A percentile compares a stretch with the other conserved stretches of the same genome.
These are phyloP conservation scores for Omphaloscelis lunosa DNA, from an alignment of 2,888 invertebrate species.

Conservation along the genomic window DNA sequence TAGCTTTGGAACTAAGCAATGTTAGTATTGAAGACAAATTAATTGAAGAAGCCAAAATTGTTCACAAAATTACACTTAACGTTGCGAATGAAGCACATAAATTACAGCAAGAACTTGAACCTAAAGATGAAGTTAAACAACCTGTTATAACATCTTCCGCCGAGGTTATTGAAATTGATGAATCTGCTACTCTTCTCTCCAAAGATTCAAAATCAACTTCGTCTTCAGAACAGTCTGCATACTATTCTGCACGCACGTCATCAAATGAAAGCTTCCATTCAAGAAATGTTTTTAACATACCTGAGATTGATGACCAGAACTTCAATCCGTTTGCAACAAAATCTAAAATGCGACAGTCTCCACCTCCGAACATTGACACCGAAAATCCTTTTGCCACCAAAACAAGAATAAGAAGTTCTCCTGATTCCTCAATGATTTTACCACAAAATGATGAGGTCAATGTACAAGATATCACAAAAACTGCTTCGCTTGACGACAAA, in stretches of 20 bases:
- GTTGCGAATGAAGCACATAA: constrained; percentile 34
- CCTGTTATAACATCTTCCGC: constrained; percentile 30
- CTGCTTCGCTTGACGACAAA: constrained; percentile 58
- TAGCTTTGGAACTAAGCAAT: constrained; percentile 41
- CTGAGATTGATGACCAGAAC: constrained; percentile 82
- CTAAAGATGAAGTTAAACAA: constrained; percentile 20
- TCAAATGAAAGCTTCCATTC: constrained; percentile 71
- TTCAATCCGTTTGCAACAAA: constrained; percentile 84
- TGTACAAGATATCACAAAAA: constrained; percentile 36
- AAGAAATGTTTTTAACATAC: constrained; percentile 84
- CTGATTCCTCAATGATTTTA: constrained; percentile 54
- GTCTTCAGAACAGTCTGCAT: constrained; percentile 78
- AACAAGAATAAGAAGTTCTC: constrained; percentile 63
- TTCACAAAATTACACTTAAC: constrained; percentile 27
- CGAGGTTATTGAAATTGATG: constrained; percentile 20
- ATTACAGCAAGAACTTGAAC: constrained; percentile 35
- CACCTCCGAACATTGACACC: constrained; percentile 63
- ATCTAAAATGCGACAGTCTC: constrained; percentile 78
- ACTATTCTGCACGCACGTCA: constrained; percentile 75
- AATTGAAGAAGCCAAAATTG: constrained; percentile 17
- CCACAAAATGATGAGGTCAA: constrained; percentile 32
- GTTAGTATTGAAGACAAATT: constrained; percentile 41
- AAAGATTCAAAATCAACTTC: constrained; percentile 71
- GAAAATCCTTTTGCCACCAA: constrained; percentile 69
- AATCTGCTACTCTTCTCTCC: constrained; percentile 15